Base-by-base conservation (phyloP, 2,888 invertebrate species). In the Apocheima hispidaria region DNA sequence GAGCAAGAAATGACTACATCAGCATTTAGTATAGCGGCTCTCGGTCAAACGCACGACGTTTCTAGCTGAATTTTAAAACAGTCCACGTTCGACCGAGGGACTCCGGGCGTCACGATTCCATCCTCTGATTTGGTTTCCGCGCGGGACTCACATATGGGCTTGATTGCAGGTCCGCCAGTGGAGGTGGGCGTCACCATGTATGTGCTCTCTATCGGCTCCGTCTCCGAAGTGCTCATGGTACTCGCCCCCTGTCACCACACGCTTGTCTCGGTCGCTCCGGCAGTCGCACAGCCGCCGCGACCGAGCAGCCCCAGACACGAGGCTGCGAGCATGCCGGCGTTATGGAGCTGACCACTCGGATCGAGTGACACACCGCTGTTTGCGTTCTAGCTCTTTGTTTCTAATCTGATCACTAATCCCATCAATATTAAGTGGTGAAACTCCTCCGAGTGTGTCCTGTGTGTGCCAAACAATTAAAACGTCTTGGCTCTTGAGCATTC, bases 201-300 rank as follows among this genome's bases (percentile, higher is more conserved):
- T 95, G 98, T 98, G 94, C 96, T 98, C 94, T 97, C 97, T 94
- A 98, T 98, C 96, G 97, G 98, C 95, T 98, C 98, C 93, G 97
- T 98, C 94, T 98, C 98, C 93, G 98, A 98, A 96, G 98, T 98
- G 93, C 96, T 98, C 95, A 98, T 98, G 98, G 98, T 98, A 96
- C 92, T 91, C 92, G 88, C 83, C 85, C n/a, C 82, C 81, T 85
- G 81, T 87, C 94, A 93, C 91, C 90, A 86, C 82, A 82, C 85
- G 87, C 87, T 88, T 88, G 87, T 79, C 87, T 87, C 87, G 88
- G 86, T 86, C 87, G 84, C 83, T 78, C 70, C 81, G 82, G 82
- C 74, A 72, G 79, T n/a, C 79, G 74, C 72, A 59, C 75, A 83
- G 86, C 83, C 83, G 83, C 81, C 74, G 82, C 87, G 90, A 89